Evolutionary conservation across 2,113 vertebrate species (phyloP), one percentile per base, ranked within the genome.

Genomic region (Hoplias malabaricus): DNA sequence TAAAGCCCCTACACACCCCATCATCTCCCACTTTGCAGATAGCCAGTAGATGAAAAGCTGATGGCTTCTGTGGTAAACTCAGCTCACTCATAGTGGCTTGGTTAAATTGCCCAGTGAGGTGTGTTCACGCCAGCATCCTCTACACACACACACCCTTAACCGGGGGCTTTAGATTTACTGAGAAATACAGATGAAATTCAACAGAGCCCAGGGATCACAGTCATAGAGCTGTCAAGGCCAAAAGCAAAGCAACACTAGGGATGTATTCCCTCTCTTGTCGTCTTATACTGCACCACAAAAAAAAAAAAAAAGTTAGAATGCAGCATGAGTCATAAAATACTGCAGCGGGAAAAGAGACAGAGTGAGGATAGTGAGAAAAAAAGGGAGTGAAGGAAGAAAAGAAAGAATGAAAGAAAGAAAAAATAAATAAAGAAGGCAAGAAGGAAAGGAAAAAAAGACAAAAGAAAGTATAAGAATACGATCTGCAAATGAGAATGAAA

Each of bases 261-360:
- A 42, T 27, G 9, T 19, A 62, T 43, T 62, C 34, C 29, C 9
- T 50, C 27, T 36, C 71, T 14, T 19, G 65, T n/a, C 27, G 40
- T 40, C 65, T 31, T 43, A 5, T 42, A 27, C 50, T 75, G 25
- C 10, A 23, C 19, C 42, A 29, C 50, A 11, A 31, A 69, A 38
- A 59, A 74, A 72, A 72, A 73, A 33, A 5, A 33, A 21, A 75
- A 59, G 57, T 25, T 67, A 12, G 36, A 68, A 72, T 67, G 50
- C 5, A 31, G 63, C 6, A 62, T 70, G 73, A 80, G 46, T 80
- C 73, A 70, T 43, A 46, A 29, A 80, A 69, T 19, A 36, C 46
- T 76, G 46, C 67, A 80, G 57, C 25, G 19, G 46, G 57, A 33
- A 75, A 48, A 53, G 42, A 74, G 27, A 53, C 8, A 8, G 8